A percentile compares a stretch with the other conserved stretches of the same genome.
Conservation (phyloP, 2,797 vertebrate species). For the Anomalospiza imberbis region DNA sequence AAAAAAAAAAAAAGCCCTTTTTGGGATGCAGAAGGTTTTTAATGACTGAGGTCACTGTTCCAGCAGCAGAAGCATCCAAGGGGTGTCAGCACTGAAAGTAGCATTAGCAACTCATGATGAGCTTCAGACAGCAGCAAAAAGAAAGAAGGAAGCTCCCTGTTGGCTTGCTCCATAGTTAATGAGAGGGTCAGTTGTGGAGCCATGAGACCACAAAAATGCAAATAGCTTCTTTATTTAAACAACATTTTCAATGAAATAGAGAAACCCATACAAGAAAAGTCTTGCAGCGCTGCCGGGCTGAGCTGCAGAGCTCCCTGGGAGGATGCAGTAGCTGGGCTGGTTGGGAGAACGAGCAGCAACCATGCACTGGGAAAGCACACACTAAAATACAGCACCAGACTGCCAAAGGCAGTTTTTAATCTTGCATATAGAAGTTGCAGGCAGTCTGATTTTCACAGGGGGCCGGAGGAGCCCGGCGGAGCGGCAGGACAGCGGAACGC, state of each 20-base stretch:
- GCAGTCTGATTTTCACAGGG: fast-evolving
- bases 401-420: neutral
- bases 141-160: neutral
- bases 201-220: neutral
- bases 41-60: neutral
- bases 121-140: neutral
- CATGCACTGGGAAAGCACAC: fast-evolving
- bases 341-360: neutral
- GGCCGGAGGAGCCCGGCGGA: neutral
- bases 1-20: neutral
- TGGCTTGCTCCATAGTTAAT: fast-evolving
- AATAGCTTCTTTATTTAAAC: neutral
- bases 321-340: neutral
- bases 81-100: fast-evolving
- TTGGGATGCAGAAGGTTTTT: neutral
- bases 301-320: neutral
- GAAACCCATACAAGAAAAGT: neutral
- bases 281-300: neutral
- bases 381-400: fast-evolving
- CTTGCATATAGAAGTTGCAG: neutral
- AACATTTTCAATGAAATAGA: neutral
- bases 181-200: neutral
- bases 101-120: neutral
- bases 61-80: neutral
- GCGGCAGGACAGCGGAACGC: neutral